Conservation (phyloP, 2,113 vertebrate genomes). For the Chamaetylas fuelleborni region DNA sequence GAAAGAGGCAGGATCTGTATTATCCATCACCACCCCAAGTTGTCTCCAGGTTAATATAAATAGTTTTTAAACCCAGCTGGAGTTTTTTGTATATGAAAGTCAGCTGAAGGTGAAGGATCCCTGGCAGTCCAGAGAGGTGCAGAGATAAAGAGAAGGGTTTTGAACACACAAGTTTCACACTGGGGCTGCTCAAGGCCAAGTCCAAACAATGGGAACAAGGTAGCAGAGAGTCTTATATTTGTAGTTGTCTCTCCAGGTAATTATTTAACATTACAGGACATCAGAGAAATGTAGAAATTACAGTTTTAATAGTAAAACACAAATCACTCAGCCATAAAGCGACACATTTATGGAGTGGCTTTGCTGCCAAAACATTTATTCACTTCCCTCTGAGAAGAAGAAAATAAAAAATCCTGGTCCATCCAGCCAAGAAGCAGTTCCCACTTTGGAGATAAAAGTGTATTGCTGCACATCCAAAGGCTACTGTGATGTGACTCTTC, state of each 20-base stretch:
- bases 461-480: background rate
- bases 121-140: background rate
- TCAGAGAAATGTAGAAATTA: background rate
- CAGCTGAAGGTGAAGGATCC: background rate
- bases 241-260: background rate
- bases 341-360: background rate
- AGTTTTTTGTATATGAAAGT: background rate
- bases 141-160: background rate
- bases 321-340: background rate
- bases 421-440: background rate
- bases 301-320: background rate
- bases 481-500: background rate
- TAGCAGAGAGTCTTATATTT: background rate
- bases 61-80: background rate
- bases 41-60: background rate
- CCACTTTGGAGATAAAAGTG: background rate
- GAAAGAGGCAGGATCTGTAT: background rate
- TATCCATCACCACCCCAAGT: background rate
- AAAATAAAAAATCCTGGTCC: background rate
- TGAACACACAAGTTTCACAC: background rate
- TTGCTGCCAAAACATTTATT: background rate
- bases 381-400: background rate
- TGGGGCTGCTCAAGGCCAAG: background rate
- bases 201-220: background rate
- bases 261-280: background rate